Evolutionary conservation across 2,113 vertebrate species (phyloP), one percentile per base, ranked within the genome.

Genomic region (Cebus imitator): DNA sequence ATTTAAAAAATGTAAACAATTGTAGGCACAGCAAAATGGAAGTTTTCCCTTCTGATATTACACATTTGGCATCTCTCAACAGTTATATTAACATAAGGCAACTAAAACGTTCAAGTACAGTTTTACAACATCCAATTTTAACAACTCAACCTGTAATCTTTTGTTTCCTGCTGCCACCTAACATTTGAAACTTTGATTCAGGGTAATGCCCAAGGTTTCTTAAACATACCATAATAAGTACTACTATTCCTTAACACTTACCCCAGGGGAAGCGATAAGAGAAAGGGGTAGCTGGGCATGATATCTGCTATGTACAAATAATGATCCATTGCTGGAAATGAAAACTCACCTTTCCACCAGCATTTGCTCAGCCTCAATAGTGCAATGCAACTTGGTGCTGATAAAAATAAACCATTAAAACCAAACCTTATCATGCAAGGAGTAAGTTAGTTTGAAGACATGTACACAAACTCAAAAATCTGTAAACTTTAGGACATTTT

Each of bases 1-100:
- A 92, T 80, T 90, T 75, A 45, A 96, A 96, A 96, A 95, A 78
- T 48, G 45, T 70, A 90, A 94, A 94, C 48, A 97, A 14, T 66
- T 64, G 18, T 70, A 88, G 75, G 57, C 35, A 58, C 0, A 92
- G 81, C 20, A 89, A 94, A 84, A 88, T 40, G 48, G 80, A 16
- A 88, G n/a, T 40, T 87, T 95, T 48, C 66, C 52, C 8, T 96
- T 87, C 72, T 45, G 78, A 82, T 73, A 40, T 48, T 90, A 72
- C 84, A 81, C 81, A 87, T 23, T 55, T 85, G 76, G 48, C 85
- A 90, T 86, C 78, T 85, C 57, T 79, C 48, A 40, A 82, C 18
- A 57, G 83, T 61, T 87, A 66, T 9, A 17, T 73, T 78, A 81
- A 89, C 72, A 95, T 89, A 97, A 82, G 66, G 87, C 23, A 64